Conservation (phyloP, 2,113 vertebrate species). For the Tachysurus fulvidraco region DNA sequence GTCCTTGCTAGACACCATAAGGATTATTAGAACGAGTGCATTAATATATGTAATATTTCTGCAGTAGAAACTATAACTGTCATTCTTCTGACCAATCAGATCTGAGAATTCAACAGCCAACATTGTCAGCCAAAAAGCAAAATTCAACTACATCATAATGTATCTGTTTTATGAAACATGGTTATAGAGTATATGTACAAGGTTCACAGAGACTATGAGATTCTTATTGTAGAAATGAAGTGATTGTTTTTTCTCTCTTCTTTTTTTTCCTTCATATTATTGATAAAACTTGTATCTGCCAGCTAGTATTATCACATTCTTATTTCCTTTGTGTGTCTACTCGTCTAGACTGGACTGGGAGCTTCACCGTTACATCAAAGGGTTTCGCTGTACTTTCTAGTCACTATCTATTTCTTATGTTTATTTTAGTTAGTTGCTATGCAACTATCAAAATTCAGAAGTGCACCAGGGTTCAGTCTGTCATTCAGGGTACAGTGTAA, state of each 20-base stretch:
- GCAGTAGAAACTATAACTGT: neutral
- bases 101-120: neutral
- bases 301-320: neutral
- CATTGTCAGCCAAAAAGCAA: neutral
- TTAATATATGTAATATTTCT: neutral
- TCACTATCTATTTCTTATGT: constrained; percentile 66
- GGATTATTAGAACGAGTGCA: neutral
- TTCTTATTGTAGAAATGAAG: constrained; percentile 38
- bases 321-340: neutral
- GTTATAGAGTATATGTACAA: neutral
- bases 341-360: constrained; percentile 24
- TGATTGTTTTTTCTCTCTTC: constrained; percentile 28
- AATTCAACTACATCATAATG: neutral
- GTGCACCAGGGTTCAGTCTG: constrained; percentile 67
- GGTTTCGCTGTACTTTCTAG: constrained; percentile 58
- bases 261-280: neutral
- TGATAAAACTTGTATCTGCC: constrained; percentile 30
- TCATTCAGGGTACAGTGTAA: constrained; percentile 31
- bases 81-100: neutral
- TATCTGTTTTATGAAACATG: neutral
- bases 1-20: neutral
- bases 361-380: constrained; percentile 21
- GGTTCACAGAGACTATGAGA: constrained; percentile 18
- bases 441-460: constrained; percentile 78
- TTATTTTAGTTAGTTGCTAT: constrained; percentile 84